These are phyloP conservation scores for Druon quercuslanigerum DNA, from an alignment of 1,140 invertebrate species.

Conservation along the genomic window DNA sequence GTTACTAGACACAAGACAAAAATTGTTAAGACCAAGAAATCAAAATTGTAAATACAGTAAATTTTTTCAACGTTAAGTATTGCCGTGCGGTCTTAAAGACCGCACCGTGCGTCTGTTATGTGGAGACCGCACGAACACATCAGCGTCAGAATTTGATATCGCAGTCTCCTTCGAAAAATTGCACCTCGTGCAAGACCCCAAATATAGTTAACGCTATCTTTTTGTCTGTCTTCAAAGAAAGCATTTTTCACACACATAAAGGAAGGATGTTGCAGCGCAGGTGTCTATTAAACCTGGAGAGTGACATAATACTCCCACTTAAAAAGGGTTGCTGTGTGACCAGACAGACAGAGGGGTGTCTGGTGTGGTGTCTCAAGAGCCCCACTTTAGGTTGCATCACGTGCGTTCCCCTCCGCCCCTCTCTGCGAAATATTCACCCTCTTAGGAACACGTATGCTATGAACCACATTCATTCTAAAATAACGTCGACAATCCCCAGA, in stretches of 20 bases:
- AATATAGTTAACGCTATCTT: background rate
- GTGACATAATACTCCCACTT: constrained; percentile 66
- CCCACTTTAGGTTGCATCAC: constrained; percentile 55
- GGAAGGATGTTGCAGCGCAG: constrained; percentile 38
- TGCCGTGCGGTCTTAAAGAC: too few species aligned
- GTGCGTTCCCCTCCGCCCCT: constrained; percentile 33
- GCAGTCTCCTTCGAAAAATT: too few species aligned
- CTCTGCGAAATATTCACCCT: constrained; percentile 45
- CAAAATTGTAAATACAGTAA: too few species aligned
- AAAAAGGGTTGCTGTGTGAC: constrained; percentile 60
- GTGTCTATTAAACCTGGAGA: constrained; percentile 62
- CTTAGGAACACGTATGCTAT: constrained; percentile 32
- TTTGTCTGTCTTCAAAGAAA: background rate
- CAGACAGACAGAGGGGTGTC: constrained; percentile 50
- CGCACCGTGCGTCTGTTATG: too few species aligned
- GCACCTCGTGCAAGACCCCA: background rate
- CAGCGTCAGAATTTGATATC: too few species aligned
- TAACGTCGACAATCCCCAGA: background rate
- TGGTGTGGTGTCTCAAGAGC: constrained; percentile 66
- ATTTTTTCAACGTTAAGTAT: too few species aligned
- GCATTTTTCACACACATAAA: constrained; percentile 13
- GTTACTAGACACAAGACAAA: too few species aligned
- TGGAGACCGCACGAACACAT: too few species aligned
- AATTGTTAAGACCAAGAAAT: too few species aligned
- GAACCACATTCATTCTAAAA: background rate